Percentiles rank a stretch among this genome's conserved stretches.
Evolutionary conservation across 2,113 vertebrate genomes (phyloP).

Genomic region (Otus sunia): DNA sequence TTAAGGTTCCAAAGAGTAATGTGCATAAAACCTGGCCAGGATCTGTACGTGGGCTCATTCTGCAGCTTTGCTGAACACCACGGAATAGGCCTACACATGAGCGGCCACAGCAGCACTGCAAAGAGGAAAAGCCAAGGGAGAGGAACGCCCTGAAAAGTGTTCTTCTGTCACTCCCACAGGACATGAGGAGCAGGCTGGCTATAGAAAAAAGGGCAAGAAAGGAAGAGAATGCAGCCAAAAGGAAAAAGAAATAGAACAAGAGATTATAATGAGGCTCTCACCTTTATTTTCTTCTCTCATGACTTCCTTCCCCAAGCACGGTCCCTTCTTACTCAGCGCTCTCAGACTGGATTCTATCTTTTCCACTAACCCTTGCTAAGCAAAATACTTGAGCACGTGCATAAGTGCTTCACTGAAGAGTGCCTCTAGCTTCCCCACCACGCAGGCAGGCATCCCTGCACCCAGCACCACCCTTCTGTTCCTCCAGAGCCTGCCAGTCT

Average conservation of each 20-base stretch:
- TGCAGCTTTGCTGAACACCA: not conserved
- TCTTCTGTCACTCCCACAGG: slow-evolving; percentile 4
- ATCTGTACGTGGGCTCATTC: not conserved
- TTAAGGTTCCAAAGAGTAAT: not conserved
- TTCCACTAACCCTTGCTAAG: not conserved
- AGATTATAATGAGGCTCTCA: not conserved
- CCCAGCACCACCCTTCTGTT: not conserved
- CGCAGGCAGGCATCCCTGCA: not conserved
- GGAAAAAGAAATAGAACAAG: not conserved
- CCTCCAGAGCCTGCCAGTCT: not conserved
- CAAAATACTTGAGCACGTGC: not conserved
- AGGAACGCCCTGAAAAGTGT: not conserved
- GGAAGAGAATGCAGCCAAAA: slow-evolving; percentile 25
- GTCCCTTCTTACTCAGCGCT: not conserved
- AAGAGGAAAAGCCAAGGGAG: not conserved
- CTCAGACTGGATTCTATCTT: not conserved
- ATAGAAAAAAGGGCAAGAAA: slow-evolving; percentile 3
- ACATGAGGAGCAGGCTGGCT: not conserved
- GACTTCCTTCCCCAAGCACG: not conserved
- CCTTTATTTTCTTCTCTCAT: not conserved
- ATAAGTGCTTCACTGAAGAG: not conserved
- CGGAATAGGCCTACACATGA: rapidly evolving
- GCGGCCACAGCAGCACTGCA: not conserved
- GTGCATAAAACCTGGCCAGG: not conserved
- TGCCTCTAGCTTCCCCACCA: not conserved